Evolutionary conservation across 2,888 invertebrate genomes (phyloP), one percentile per base, ranked within the genome.

Genomic region (Rhopalosiphum nymphaeae): DNA sequence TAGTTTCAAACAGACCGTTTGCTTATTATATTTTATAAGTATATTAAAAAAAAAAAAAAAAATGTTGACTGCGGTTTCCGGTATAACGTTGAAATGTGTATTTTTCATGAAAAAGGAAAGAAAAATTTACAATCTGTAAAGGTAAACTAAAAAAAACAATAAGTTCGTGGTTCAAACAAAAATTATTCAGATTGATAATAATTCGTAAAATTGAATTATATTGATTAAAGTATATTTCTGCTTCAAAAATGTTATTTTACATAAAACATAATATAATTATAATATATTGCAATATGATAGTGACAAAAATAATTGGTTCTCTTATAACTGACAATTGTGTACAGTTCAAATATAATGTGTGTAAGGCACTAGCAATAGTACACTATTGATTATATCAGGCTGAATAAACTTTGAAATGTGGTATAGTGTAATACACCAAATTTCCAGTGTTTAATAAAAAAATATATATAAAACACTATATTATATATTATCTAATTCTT

Each of bases 401-500:
- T 3, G 67, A n/a, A 78, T 2, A 78, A 78, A 78, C 36, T 78
- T 36, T 78, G 7, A 78, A 36, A 36, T 36, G 9, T 36, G 16
- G 26, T 36, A 78, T 36, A n/a, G 5, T 16, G 16, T 5, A 11
- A 29, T 21, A 36, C 16, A 78, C 21, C 21, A 36, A 36, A 78
- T 21, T 21, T 36, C 0, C 36, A 42, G 56, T 44, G 44, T 5
- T 56, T 11, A 26, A 25, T 42, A 56, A 42, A 89, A 88, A 61
- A 57, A 57, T 44, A 44, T n/a, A 89, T 26, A 29, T 57, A 42
- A 11, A 56, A 13, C 5, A 89, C 42, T 44, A 44, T 49, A 53
- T 44, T 10, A n/a, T n/a, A n/a, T n/a, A 49, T 29, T 16, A 49
- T 95, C 90, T n/a, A 95, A 90, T 56, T 94, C 89, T 86, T 89